Evolutionary conservation across 2,888 invertebrate species (phyloP).

Genomic region (Ornithoptera priamus): DNA sequence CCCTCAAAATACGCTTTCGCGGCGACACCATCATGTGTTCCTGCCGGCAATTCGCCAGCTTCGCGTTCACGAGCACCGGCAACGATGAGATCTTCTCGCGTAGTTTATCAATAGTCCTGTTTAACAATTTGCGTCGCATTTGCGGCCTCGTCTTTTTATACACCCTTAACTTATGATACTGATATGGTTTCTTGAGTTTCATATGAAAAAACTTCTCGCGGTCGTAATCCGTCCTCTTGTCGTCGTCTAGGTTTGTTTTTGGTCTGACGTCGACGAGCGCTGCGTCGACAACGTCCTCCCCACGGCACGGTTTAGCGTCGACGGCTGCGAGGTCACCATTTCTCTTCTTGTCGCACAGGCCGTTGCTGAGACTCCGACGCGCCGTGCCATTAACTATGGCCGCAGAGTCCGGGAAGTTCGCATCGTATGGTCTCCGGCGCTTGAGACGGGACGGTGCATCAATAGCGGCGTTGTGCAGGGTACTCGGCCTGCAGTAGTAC

Average conservation of each 20-base stretch:
- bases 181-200: conserved; percentile 77
- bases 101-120: conserved; percentile 58
- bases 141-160: conserved; percentile 69
- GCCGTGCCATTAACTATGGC: conserved; percentile 46
- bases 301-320: conserved; percentile 39
- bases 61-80: conserved; percentile 67
- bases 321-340: conserved; percentile 58
- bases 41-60: conserved; percentile 69
- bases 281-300: conserved; percentile 58
- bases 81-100: conserved; percentile 62
- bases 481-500: conserved; percentile 82
- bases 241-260: conserved; percentile 49
- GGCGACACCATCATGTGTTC: conserved; percentile 86
- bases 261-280: conserved; percentile 40
- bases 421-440: conserved; percentile 84
- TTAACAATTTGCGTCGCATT: conserved; percentile 58
- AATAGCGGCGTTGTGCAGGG: conserved; percentile 67
- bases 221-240: conserved; percentile 61
- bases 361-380: conserved; percentile 49
- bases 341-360: conserved; percentile 51
- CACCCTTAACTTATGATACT: conserved; percentile 74
- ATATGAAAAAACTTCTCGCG: conserved; percentile 72
- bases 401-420: conserved; percentile 46
- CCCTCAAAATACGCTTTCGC: conserved; percentile 89
- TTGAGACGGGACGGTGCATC: conserved; percentile 74